Evolutionary conservation across 2,797 vertebrate genomes (phyloP), one percentile per base, ranked within the genome.

Genomic region (Rhabdophis nuchalis): DNA sequence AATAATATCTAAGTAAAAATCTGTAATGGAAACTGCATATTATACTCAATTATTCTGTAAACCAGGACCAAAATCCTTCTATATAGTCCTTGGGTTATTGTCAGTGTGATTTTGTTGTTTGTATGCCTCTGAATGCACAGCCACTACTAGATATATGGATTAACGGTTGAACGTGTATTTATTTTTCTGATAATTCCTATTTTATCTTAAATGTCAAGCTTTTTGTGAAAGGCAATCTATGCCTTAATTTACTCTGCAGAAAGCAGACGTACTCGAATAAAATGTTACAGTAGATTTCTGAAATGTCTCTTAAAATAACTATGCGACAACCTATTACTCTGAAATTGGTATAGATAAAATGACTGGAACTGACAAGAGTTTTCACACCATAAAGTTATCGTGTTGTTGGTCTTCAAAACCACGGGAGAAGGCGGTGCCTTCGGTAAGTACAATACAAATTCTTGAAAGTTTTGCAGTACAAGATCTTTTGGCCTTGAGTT

Each of bases 381-480:
- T 29, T 46, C 32, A 54, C 41, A 32, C 16, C 89, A 93, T 61
- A 89, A 92, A 93, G 18, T 1, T 91, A 64, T 9, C 77, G 87
- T 92, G 88, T 57, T 61, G 8, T 25, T 88, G 27, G 53, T 77
- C n/a, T 89, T 0, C 20, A 91, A 87, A 93, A 86, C 10, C 13
- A 41, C 57, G 9, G 12, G 0, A 0, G 3, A n/a, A 85, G 8
- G 10, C 29, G 1, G 0, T 14, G n/a, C 1, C 0, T 91, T 77
- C 85, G 68, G 36, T 57, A 53, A 60, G n/a, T 36, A 2, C 5
- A 36, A 41, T 32, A 6, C 16, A 54, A 86, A 68, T 53, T 58
- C 41, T 60, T 52, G 36, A 90, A 1, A 2, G 72, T 86, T 57
- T 68, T 58, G 85, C 2, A 18, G 52, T 3, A 68, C 88, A 68